These are phyloP conservation scores for Mungos mungo DNA, from an alignment of 2,113 vertebrate species.

Conservation along the genomic window DNA sequence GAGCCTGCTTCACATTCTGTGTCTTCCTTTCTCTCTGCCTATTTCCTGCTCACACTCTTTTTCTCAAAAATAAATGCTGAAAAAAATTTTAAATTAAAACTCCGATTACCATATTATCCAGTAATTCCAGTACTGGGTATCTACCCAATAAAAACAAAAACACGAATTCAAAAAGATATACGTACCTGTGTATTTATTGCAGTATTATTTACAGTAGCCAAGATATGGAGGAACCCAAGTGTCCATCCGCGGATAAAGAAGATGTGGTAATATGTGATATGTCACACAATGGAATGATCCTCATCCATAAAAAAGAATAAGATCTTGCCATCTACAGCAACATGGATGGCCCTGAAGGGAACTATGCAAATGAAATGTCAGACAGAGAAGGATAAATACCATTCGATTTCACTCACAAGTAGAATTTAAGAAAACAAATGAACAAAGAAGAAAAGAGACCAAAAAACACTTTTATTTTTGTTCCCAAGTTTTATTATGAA, in stretches of 20 bases:
- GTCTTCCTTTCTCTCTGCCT: no score
- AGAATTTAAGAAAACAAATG: background rate
- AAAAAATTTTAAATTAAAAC: no score
- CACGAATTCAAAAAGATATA: background rate
- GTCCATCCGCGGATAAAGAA: background rate
- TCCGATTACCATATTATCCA: no score
- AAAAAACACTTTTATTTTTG: background rate
- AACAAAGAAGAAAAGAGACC: background rate
- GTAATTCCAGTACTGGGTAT: background rate
- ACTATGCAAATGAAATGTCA: background rate
- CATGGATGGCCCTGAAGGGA: background rate
- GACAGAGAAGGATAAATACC: background rate
- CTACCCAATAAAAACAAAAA: background rate
- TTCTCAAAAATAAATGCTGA: no score
- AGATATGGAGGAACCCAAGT: background rate
- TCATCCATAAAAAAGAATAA: background rate
- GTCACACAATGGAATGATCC: background rate
- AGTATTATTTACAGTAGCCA: background rate
- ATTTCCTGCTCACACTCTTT: no score
- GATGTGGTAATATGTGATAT: background rate
- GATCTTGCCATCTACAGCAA: background rate
- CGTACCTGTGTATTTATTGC: background rate
- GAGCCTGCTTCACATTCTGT: no score
- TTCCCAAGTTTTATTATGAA: background rate
- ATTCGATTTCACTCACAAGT: background rate